Percentiles rank a stretch among this genome's conserved stretches.
Conservation (phyloP, 2,888 invertebrate genomes). For the Trilocha varians region DNA sequence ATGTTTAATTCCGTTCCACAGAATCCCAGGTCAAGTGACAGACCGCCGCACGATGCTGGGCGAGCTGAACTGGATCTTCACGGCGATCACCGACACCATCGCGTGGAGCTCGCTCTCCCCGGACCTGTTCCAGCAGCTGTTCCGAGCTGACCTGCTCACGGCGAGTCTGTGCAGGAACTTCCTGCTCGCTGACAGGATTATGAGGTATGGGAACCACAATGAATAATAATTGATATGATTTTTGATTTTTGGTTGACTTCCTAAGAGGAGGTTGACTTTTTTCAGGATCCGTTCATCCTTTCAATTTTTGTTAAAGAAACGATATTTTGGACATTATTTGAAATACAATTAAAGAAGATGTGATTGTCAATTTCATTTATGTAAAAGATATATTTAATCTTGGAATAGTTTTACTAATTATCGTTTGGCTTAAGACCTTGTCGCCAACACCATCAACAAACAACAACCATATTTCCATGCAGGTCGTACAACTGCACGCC, state of each 20-base stretch:
- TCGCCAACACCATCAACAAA: too few species aligned
- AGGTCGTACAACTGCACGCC: constrained; percentile 96
- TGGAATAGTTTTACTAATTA: too few species aligned
- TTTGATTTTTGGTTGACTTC: too few species aligned
- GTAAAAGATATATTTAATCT: too few species aligned
- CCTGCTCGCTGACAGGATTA: constrained; percentile 94
- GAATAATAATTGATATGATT: too few species aligned
- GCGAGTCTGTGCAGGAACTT: constrained; percentile 98
- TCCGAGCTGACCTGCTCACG: constrained; percentile 97
- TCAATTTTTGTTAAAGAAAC: too few species aligned
- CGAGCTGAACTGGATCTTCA: constrained; percentile 99
- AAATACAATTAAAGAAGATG: too few species aligned
- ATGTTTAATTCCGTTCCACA: constrained; percentile 30
- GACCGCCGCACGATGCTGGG: constrained; percentile 98
- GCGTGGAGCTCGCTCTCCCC: constrained; percentile 98
- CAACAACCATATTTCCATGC: too few species aligned
- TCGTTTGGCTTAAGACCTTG: too few species aligned
- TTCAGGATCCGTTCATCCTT: not conserved
- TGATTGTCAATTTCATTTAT: too few species aligned
- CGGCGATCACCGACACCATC: constrained; percentile 99
- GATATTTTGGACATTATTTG: too few species aligned
- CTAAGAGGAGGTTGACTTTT: not conserved
- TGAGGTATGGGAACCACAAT: too few species aligned
- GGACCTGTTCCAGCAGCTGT: constrained; percentile 96
- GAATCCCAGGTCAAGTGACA: constrained; percentile 95